Percentiles rank a stretch among this genome's conserved stretches.
phyloP scores from a whole-genome alignment of 1,140 invertebrate species.

The Drosophila pallidifrons region DNA sequence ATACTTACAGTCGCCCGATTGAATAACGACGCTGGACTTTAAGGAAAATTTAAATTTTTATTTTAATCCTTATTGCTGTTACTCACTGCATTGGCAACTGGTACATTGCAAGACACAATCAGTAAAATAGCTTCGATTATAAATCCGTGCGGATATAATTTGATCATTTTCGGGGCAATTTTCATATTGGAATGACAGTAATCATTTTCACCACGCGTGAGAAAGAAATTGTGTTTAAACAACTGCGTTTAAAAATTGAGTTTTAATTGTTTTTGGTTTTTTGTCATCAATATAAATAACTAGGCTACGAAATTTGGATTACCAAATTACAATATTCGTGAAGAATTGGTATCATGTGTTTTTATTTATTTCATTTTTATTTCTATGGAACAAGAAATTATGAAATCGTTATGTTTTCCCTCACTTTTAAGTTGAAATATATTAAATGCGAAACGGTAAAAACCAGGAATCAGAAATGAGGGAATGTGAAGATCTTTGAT shows the following conservation, averaged over 20 bases:
- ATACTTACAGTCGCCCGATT: conserved; percentile 49
- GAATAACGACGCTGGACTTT: conserved; percentile 44
- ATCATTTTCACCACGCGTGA: background rate
- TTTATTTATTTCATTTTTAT: conserved; percentile 49
- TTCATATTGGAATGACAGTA: conserved; percentile 25
- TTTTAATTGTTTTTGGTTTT: conserved; percentile 27
- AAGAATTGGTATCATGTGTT: too few species aligned
- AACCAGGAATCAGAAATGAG: conserved; percentile 25
- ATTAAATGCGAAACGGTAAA: conserved; percentile 35
- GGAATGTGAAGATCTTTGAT: conserved; percentile 16
- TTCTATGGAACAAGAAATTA: conserved; percentile 39
- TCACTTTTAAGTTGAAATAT: background rate
- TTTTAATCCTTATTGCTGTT: background rate
- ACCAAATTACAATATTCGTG: too few species aligned
- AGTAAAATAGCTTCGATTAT: background rate
- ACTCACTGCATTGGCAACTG: conserved; percentile 48
- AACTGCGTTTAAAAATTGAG: background rate
- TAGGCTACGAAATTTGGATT: background rate
- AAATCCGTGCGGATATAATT: background rate
- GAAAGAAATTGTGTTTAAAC: background rate
- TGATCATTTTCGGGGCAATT: conserved; percentile 35
- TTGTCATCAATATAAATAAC: background rate
- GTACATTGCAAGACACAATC: background rate
- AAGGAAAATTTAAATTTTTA: background rate
- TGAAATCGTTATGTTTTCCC: conserved; percentile 22